Evolutionary conservation across 2,888 invertebrate genomes (phyloP), one percentile per base, ranked within the genome.

Genomic region (Bombylius major): DNA sequence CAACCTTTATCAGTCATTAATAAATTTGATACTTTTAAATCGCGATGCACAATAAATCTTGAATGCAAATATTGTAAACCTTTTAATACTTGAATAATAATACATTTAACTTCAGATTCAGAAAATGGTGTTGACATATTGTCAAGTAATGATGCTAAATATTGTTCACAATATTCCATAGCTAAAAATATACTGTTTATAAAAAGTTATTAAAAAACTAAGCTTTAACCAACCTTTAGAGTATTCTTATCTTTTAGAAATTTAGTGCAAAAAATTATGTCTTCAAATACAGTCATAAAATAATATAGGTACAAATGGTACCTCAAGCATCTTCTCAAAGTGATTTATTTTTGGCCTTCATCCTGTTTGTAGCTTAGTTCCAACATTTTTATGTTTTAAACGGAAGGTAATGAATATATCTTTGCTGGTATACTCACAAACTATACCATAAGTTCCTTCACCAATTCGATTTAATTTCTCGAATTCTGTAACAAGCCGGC

Each of bases 151-250:
- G 93, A 94, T 5, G 97, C 97, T 62, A 99, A 76, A 75, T 99
- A 98, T 73, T 98, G 97, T 68, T 99, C 98, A 71, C 98, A 99
- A 71, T 97, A 99, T 70, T 98, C 96, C 97, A 99, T 98, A 8
- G 94, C 94, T 31, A 99, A 78, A 69, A 96, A 99, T 64, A 97
- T 94, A 69, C 90, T 87, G 5, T 11, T 42, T 11, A 11, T 11
- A 11, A 42, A 42, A 11, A 69, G 55, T 77, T 12, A 45, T 48
- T 12, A n/a, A 23, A 32, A 9, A 33, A 48, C 12, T 53, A n/a
- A 50, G 33, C 23, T 55, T 42, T 50, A 39, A 23, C n/a, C 23
- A 23, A 23, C 23, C 23, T 23, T 23, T 23, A 23, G 23, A 23
- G 3, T n/a, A n/a, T 23, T 23, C 23, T 23, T 2, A 23, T 23